phyloP scores from a whole-genome alignment of 2,888 invertebrate genomes.

The Pseudanteris insignis region DNA sequence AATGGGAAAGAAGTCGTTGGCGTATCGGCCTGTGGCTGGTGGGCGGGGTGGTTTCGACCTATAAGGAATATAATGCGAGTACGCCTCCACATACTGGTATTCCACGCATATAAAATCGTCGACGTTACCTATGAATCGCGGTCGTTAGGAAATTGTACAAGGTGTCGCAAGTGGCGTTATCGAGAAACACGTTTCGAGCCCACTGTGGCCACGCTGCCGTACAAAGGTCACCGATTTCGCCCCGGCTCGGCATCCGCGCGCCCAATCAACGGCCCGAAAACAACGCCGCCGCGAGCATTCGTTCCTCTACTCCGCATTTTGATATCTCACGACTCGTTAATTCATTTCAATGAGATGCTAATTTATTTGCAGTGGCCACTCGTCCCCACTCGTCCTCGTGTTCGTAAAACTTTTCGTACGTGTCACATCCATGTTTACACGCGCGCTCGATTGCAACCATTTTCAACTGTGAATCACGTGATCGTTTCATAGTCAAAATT shows the following conservation, averaged over 20 bases:
- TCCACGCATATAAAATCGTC: conserved; percentile 45
- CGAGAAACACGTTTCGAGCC: conserved; percentile 41
- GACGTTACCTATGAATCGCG: conserved; percentile 48
- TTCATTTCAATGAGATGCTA: conserved; percentile 16
- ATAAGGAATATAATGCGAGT: conserved; percentile 61
- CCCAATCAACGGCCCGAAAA: too few species aligned
- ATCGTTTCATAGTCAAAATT: too few species aligned
- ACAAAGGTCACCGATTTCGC: conserved; percentile 40
- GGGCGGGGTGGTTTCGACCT: conserved; percentile 60
- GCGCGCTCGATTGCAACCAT: too few species aligned
- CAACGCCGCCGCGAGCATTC: too few species aligned
- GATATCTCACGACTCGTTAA: conserved; percentile 7
- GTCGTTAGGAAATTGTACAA: conserved; percentile 46
- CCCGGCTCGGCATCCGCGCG: neutral
- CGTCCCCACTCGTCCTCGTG: too few species aligned
- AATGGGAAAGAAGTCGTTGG: conserved; percentile 62
- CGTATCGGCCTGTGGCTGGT: conserved; percentile 61
- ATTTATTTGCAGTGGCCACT: too few species aligned
- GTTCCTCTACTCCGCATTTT: conserved; percentile 5
- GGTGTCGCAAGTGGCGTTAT: conserved; percentile 46
- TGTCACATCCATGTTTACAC: too few species aligned
- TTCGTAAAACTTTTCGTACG: too few species aligned
- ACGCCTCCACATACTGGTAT: conserved; percentile 56
- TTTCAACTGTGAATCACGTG: too few species aligned
- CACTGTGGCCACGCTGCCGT: conserved; percentile 25